Conservation (phyloP, 2,797 vertebrate genomes). For the Orientallactaga sibirica region DNA sequence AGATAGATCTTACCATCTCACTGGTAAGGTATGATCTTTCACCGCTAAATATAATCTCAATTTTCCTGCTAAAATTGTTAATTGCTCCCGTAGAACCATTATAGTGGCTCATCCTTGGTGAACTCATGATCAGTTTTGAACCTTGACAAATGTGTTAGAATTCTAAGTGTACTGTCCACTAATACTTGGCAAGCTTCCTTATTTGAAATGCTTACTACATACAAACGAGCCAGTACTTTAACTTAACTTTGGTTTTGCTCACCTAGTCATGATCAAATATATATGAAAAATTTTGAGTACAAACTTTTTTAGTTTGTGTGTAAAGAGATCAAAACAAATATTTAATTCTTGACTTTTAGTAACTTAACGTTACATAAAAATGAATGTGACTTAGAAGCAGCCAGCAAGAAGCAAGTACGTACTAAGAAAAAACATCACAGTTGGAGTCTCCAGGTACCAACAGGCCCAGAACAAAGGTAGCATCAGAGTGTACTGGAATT, state of each 20-base stretch:
- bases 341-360: neutral
- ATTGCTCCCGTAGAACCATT: neutral
- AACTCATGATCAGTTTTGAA: neutral
- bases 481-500: neutral
- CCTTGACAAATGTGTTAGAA: neutral
- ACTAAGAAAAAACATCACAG: neutral
- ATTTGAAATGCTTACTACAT: neutral
- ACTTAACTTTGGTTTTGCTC: neutral
- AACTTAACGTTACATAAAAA: constrained; percentile 25
- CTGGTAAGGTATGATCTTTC: neutral
- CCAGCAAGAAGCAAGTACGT: neutral
- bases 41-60: neutral
- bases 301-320: neutral
- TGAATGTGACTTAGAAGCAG: constrained; percentile 25
- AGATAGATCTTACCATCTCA: neutral
- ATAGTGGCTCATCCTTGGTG: neutral
- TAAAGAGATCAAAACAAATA: neutral
- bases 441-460: neutral
- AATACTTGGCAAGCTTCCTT: neutral
- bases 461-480: neutral
- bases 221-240: neutral
- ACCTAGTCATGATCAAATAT: neutral
- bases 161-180: neutral
- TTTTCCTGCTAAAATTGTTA: neutral
- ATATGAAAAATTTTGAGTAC: neutral